phyloP scores from a whole-genome alignment of 2,888 invertebrate genomes.

The Argyresthia albistria region DNA sequence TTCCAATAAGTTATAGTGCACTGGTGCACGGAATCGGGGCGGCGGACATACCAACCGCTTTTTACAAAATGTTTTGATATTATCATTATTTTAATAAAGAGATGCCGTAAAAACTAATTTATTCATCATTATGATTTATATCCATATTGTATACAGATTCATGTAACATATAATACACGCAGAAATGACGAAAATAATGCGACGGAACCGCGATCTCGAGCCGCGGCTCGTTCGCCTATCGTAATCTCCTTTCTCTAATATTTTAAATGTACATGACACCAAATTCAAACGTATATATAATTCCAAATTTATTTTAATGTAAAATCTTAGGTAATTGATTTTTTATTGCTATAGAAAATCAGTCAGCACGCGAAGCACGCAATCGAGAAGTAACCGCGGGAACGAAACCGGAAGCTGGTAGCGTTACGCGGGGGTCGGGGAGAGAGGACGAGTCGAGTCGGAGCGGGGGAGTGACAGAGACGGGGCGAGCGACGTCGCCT shows the following conservation, averaged over 20 bases:
- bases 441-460: conserved; percentile 24
- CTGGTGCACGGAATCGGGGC: conserved; percentile 71
- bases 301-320: conserved; percentile 73
- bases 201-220: conserved; percentile 51
- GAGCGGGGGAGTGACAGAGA: conserved; percentile 18
- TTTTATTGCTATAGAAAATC: conserved; percentile 75
- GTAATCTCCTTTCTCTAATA: conserved; percentile 67
- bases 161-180: conserved; percentile 77
- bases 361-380: conserved; percentile 75
- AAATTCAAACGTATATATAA: conserved; percentile 71
- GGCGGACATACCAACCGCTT: conserved; percentile 65
- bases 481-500: conserved; percentile 16
- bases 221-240: conserved; percentile 64
- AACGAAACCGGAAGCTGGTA: conserved; percentile 67
- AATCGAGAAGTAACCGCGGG: conserved; percentile 74
- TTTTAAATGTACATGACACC: conserved; percentile 74
- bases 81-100: conserved; percentile 71
- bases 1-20: conserved; percentile 74
- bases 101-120: conserved; percentile 72
- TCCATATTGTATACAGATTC: conserved; percentile 75
- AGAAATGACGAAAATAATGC: conserved; percentile 71
- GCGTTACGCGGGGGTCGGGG: conserved; percentile 44
- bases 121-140: conserved; percentile 70
- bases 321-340: conserved; percentile 75
- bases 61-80: conserved; percentile 70